These are phyloP conservation scores for Takifugu flavidus DNA, from an alignment of 2,113 vertebrate species.

Conservation along the genomic window DNA sequence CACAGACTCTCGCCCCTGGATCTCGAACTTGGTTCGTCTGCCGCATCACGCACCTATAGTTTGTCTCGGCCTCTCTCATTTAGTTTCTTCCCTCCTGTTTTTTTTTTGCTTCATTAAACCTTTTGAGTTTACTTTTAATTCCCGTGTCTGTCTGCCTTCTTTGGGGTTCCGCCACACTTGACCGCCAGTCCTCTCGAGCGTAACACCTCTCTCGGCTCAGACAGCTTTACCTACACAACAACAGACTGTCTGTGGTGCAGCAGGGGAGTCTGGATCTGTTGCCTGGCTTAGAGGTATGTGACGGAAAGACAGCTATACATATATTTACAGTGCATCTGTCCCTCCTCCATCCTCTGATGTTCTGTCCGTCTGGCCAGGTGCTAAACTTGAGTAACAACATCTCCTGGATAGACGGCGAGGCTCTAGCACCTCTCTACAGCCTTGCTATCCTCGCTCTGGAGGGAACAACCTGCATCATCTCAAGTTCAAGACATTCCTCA, in stretches of 20 bases:
- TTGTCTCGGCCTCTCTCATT: no score
- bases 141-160: no score
- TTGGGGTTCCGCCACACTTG: no score
- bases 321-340: background rate
- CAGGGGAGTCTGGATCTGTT: conserved; percentile 69
- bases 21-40: no score
- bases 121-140: no score
- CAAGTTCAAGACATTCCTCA: conserved; percentile 73
- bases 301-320: background rate
- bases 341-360: conserved; percentile 2
- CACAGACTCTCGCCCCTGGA: no score
- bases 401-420: conserved; percentile 63
- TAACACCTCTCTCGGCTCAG: conserved; percentile 71
- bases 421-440: conserved; percentile 65
- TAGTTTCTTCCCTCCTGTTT: no score
- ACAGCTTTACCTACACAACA: conserved; percentile 70
- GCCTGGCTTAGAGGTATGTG: conserved; percentile 67
- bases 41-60: no score
- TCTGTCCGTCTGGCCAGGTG: conserved; percentile 32
- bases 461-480: conserved; percentile 67
- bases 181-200: no score
- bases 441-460: conserved; percentile 65
- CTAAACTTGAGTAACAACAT: conserved; percentile 71
- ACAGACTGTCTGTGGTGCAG: conserved; percentile 53
- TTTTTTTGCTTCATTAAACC: no score